A percentile compares a stretch with the other conserved stretches of the same genome.
Conservation (phyloP, 2,797 vertebrate species). For the Triplophysa yarkandensis region DNA sequence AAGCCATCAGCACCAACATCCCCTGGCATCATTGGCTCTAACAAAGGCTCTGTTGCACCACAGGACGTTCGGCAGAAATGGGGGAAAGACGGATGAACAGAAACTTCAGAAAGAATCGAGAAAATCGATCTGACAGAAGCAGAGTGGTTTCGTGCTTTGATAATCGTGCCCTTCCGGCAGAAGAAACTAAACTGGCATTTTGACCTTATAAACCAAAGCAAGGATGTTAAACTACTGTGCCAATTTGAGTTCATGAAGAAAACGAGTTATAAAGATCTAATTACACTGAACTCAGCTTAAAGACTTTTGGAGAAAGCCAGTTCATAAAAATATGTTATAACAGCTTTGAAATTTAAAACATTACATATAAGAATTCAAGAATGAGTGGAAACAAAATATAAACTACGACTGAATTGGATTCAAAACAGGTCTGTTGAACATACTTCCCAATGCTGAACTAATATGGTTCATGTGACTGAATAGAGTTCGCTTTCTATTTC, state of each 20-base stretch:
- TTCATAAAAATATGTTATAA: neutral
- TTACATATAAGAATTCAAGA: neutral
- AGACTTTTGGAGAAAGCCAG: too few species aligned
- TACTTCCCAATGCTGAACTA: constrained; percentile 38
- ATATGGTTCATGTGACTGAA: constrained; percentile 45
- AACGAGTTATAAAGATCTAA: neutral
- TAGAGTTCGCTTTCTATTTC: constrained; percentile 53
- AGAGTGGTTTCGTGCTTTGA: neutral
- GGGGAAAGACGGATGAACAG: neutral
- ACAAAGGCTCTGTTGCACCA: constrained; percentile 43
- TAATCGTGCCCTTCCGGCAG: neutral
- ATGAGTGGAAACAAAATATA: neutral
- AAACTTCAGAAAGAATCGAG: constrained; percentile 20
- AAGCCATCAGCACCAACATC: constrained; percentile 41
- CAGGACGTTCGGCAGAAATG: constrained; percentile 14
- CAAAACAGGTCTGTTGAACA: neutral
- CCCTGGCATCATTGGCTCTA: constrained; percentile 41
- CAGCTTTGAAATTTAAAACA: neutral
- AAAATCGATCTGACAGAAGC: constrained; percentile 22
- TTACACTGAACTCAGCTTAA: too few species aligned
- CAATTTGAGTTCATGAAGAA: neutral
- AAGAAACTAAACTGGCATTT: neutral
- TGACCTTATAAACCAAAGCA: neutral
- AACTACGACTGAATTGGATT: neutral
- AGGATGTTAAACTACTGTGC: neutral